Evolutionary conservation across 2,888 invertebrate genomes (phyloP).

Genomic region (Amphimallon solstitiale): DNA sequence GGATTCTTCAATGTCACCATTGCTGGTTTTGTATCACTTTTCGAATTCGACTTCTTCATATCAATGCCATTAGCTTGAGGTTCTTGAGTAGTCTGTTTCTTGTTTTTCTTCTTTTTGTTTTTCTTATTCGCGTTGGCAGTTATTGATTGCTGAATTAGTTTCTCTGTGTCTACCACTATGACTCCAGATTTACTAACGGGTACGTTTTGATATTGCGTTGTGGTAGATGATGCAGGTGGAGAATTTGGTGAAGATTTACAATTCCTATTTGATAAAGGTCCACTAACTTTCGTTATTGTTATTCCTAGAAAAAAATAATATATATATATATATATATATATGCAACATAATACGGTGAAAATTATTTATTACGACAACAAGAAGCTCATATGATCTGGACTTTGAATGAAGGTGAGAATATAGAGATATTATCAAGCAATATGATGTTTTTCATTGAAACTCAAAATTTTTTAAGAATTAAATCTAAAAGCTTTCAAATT

Average conservation of each 20-base stretch:
- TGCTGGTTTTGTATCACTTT: slow-evolving; percentile 64
- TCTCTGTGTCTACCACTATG: slow-evolving; percentile 71
- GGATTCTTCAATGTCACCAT: slow-evolving; percentile 84
- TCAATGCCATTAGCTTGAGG: slow-evolving; percentile 40
- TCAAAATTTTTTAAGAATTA: too few relatives aligned
- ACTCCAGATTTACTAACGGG: slow-evolving; percentile 66
- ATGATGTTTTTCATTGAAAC: too few relatives aligned
- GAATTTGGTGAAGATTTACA: slow-evolving; percentile 41
- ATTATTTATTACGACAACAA: too few relatives aligned
- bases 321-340: neutral
- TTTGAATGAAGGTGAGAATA: too few relatives aligned
- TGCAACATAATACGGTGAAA: neutral
- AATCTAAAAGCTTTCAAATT: too few relatives aligned
- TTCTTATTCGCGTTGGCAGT: slow-evolving; percentile 56
- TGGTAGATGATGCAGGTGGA: slow-evolving; percentile 46
- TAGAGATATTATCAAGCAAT: too few relatives aligned
- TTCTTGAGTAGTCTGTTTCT: slow-evolving; percentile 52
- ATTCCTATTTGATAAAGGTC: slow-evolving; percentile 58
- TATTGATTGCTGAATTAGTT: slow-evolving; percentile 62
- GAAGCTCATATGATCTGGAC: too few relatives aligned
- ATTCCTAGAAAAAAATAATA: slow-evolving; percentile 51
- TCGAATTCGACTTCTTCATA: slow-evolving; percentile 47
- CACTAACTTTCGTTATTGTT: slow-evolving; percentile 65
- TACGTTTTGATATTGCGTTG: slow-evolving; percentile 48
- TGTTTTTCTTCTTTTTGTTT: slow-evolving; percentile 69